Evolutionary conservation across 2,113 vertebrate species (phyloP), one percentile per base, ranked within the genome.

Genomic region (Alectura lathami): DNA sequence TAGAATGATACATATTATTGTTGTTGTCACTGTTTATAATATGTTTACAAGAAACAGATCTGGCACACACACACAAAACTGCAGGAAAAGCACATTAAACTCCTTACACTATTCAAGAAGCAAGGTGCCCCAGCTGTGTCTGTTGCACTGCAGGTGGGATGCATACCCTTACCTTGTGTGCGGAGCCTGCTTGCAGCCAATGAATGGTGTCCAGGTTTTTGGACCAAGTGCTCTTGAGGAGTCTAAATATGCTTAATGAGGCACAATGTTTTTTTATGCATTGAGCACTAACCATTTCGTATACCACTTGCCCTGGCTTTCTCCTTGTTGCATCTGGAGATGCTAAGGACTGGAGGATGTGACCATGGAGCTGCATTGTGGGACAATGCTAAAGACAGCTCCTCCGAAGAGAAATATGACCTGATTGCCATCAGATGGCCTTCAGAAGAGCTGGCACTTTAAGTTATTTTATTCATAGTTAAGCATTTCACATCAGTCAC

Each of bases 401-500:
- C 29, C 64, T 59, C 20, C 22, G 27, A 82, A 75, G 34, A 53
- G 50, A 75, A 83, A 34, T 14, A 24, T 6, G 6, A 27, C 12
- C 51, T 53, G 36, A 15, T 16, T 63, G 27, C n/a, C 27, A 20
- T 40, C 30, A 36, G 50, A 24, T 21, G 29, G 43, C 36, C 43
- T 60, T 26, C 1, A 7, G 53, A 60, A 83, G 53, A 79, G 24
- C 47, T 87, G 53, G 24, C 0, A 0, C 76, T 91, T 96, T 93
- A 94, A 93, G 47, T 45, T 11, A 38, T 8, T 68, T 88, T 83
- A 80, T 87, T 67, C 69, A 84, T 24, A 73, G 85, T 84, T 82
- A 94, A 95, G 56, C 9, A 78, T 83, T 94, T 93, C 72, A 84
- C 69, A 89, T 42, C 34, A 81, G 63, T 95, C 86, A 82, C 87